phyloP scores from a whole-genome alignment of 1,140 invertebrate species.

The Drosophila nigromelanica region DNA sequence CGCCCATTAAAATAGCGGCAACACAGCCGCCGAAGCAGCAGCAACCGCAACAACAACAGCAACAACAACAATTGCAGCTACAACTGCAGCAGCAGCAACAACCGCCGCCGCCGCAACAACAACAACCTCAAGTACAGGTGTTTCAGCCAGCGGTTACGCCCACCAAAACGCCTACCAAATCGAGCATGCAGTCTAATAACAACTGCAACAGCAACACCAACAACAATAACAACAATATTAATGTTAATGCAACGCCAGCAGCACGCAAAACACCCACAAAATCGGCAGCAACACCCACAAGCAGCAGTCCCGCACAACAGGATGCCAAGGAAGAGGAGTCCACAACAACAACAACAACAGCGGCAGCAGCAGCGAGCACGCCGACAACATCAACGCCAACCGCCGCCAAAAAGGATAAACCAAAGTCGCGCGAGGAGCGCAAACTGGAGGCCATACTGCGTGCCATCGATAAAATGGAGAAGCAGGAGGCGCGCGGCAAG shows the following conservation, averaged over 20 bases:
- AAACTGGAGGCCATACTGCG: slow-evolving; percentile 98
- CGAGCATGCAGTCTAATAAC: slow-evolving; percentile 10
- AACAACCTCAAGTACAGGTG: slow-evolving; percentile 15
- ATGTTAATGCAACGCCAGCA: neutral
- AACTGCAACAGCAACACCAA: slow-evolving; percentile 34
- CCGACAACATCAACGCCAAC: slow-evolving; percentile 41
- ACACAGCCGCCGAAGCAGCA: slow-evolving; percentile 34
- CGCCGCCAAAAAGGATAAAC: slow-evolving; percentile 65
- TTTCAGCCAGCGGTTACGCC: slow-evolving; percentile 14
- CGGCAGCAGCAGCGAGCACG: slow-evolving; percentile 30
- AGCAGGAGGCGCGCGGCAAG: slow-evolving; percentile 89
- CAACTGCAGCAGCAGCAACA: slow-evolving; percentile 26
- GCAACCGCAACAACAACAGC: slow-evolving; percentile 22
- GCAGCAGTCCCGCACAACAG: slow-evolving; percentile 2
- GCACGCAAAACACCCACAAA: slow-evolving; percentile 50
- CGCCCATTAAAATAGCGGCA: slow-evolving; percentile 48
- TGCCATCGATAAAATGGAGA: slow-evolving; percentile 93
- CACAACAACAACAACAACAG: slow-evolving; percentile 16
- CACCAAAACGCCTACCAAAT: slow-evolving; percentile 30
- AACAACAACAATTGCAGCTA: slow-evolving; percentile 5
- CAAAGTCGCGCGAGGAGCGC: slow-evolving; percentile 93
- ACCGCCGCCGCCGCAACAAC: slow-evolving; percentile 24
- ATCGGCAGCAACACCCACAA: slow-evolving; percentile 13
- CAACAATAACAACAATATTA: slow-evolving; percentile 11
- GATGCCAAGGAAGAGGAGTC: slow-evolving; percentile 37